phyloP scores from a whole-genome alignment of 1,140 invertebrate genomes.

The Sarcophaga bullata region DNA sequence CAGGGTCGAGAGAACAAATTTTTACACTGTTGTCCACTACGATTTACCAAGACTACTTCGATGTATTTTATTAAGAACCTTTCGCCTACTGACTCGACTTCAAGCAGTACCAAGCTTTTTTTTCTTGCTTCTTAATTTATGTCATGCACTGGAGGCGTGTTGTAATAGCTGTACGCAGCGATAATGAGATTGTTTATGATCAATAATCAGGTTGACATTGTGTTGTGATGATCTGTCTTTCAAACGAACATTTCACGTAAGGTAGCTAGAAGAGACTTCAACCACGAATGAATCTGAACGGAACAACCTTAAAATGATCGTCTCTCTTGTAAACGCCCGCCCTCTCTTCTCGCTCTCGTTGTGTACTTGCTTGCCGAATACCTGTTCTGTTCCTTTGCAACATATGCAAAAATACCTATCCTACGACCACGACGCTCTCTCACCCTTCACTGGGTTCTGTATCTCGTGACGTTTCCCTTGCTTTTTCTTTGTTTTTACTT shows the following conservation, averaged over 20 bases:
- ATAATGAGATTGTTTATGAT: slow-evolving; percentile 15
- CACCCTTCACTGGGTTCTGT: no score
- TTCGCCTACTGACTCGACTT: no score
- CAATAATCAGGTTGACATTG: no score
- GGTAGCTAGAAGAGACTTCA: slow-evolving; percentile 50
- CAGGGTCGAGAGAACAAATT: no score
- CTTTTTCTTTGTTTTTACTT: no score
- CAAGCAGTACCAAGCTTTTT: no score
- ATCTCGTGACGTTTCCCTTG: no score
- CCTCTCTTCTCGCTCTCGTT: not conserved
- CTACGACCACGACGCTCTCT: no score
- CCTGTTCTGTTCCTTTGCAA: slow-evolving; percentile 5
- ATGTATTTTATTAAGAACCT: no score
- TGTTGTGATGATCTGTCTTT: slow-evolving; percentile 33
- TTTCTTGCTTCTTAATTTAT: not conserved
- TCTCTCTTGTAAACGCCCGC: not conserved
- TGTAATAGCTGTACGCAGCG: not conserved
- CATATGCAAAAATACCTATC: no score
- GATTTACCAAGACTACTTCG: not conserved
- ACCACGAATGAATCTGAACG: slow-evolving; percentile 47
- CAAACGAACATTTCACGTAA: not conserved
- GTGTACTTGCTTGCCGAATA: not conserved
- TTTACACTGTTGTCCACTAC: not conserved
- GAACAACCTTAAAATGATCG: slow-evolving; percentile 44
- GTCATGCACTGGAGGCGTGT: not conserved